Conservation (phyloP, 2,797 vertebrate genomes). For the Ptychobarbus kaznakovi region DNA sequence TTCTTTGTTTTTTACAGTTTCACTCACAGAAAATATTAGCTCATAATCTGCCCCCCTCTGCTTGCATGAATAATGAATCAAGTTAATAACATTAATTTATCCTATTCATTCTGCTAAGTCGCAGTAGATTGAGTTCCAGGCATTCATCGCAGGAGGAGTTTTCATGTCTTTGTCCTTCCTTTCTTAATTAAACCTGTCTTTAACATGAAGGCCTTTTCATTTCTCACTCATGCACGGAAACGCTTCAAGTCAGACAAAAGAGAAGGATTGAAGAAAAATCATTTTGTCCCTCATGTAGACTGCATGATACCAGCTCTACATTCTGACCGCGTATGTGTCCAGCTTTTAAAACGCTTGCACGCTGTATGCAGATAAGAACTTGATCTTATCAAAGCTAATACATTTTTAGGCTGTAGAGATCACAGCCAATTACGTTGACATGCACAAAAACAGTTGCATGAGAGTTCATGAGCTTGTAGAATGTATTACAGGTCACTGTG, state of each 20-base stretch:
- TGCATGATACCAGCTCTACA: conserved; percentile 4
- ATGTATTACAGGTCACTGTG: background rate
- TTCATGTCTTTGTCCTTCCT: conserved; percentile 60
- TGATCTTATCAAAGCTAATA: conserved; percentile 53
- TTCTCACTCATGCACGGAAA: conserved; percentile 23
- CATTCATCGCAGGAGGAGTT: conserved; percentile 38
- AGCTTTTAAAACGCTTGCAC: conserved; percentile 43
- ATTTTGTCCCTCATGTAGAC: background rate
- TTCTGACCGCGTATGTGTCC: conserved; percentile 1
- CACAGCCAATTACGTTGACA: conserved; percentile 43
- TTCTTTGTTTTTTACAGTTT: conserved; percentile 31
- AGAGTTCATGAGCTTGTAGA: conserved; percentile 16
- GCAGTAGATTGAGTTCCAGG: conserved; percentile 55
- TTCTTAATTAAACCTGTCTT: conserved; percentile 64
- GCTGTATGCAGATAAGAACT: conserved; percentile 54
- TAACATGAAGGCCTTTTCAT: conserved; percentile 59
- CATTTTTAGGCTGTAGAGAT: conserved; percentile 42
- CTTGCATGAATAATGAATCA: conserved; percentile 48
- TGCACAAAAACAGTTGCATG: background rate
- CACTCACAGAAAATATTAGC: conserved; percentile 21
- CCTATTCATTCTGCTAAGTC: conserved; percentile 56
- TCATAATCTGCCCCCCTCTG: conserved; percentile 24
- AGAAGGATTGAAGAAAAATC: conserved; percentile 1
- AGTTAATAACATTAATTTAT: conserved; percentile 60
- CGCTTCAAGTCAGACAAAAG: conserved; percentile 35